A percentile compares a stretch with the other conserved stretches of the same genome.
phyloP scores from a whole-genome alignment of 2,888 invertebrate species.

The Eupeodes luniger region DNA sequence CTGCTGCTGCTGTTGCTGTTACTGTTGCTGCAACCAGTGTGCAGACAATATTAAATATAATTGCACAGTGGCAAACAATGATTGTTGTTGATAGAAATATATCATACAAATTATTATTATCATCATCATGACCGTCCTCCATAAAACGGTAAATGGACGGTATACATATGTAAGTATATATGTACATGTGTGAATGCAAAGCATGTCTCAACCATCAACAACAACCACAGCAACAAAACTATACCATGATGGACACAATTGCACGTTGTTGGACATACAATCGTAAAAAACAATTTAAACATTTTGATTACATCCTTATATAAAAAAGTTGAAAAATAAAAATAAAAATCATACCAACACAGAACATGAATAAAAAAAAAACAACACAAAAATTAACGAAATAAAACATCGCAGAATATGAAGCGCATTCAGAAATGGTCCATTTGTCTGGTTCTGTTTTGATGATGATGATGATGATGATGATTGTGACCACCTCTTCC shows the following conservation, averaged over 20 bases:
- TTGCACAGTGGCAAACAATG: constrained; percentile 72
- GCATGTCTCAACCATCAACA: constrained; percentile 40
- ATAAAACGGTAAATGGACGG: background rate
- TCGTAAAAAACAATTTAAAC: constrained; percentile 72
- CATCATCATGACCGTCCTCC: constrained; percentile 56
- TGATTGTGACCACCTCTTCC: constrained; percentile 20
- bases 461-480: too few relatives aligned
- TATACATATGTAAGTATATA: background rate
- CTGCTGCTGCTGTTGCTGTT: background rate
- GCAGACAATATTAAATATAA: constrained; percentile 74
- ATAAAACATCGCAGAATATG: constrained; percentile 29
- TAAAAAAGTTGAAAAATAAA: constrained; percentile 55
- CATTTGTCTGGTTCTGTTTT: constrained; percentile 54
- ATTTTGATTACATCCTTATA: constrained; percentile 75
- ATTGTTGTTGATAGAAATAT: constrained; percentile 75
- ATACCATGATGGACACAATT: constrained; percentile 17
- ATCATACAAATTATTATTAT: constrained; percentile 75
- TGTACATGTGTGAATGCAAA: background rate
- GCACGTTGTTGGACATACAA: constrained; percentile 59
- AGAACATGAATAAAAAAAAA: background rate
- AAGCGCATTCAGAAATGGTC: constrained; percentile 51
- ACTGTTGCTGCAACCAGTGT: constrained; percentile 50
- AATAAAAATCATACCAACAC: constrained; percentile 56
- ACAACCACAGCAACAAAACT: constrained; percentile 9
- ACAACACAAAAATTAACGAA: constrained; percentile 12